A percentile compares a stretch with the other conserved stretches of the same genome.
Evolutionary conservation across 2,888 invertebrate species (phyloP).

Genomic region (Cheilosia soror): DNA sequence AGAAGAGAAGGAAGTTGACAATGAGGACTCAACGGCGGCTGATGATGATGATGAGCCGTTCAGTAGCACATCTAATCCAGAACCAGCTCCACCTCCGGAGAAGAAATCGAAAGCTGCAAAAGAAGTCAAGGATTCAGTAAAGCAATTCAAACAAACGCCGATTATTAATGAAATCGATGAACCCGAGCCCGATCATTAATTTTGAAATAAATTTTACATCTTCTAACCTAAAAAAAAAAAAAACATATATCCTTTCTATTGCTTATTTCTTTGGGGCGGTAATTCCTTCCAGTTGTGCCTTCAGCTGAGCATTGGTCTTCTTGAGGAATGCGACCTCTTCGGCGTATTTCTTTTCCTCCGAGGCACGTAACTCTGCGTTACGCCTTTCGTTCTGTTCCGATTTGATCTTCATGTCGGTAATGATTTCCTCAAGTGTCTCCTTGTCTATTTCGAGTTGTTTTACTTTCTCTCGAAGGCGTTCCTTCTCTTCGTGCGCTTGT

Average conservation of each 20-base stretch:
- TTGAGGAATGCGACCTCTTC: slow-evolving; percentile 96
- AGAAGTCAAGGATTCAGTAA: slow-evolving; percentile 61
- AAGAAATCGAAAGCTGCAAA: slow-evolving; percentile 39
- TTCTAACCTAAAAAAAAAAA: slow-evolving; percentile 34
- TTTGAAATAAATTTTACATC: slow-evolving; percentile 44
- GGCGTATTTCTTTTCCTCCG: slow-evolving; percentile 95
- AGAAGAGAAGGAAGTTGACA: slow-evolving; percentile 1
- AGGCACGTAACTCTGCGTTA: slow-evolving; percentile 91
- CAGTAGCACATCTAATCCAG: not conserved
- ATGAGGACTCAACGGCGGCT: slow-evolving; percentile 64
- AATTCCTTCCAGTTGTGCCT: slow-evolving; percentile 97
- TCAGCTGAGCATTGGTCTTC: slow-evolving; percentile 96
- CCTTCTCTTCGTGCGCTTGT: slow-evolving; percentile 90
- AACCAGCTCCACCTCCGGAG: slow-evolving; percentile 51
- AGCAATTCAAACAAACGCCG: slow-evolving; percentile 81
- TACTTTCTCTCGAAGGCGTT: slow-evolving; percentile 90
- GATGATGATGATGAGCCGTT: slow-evolving; percentile 35
- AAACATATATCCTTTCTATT: not conserved
- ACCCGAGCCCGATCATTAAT: slow-evolving; percentile 69
- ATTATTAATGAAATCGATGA: slow-evolving; percentile 85
- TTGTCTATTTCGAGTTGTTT: slow-evolving; percentile 86
- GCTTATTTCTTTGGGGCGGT: slow-evolving; percentile 94
- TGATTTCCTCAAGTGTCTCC: slow-evolving; percentile 83
- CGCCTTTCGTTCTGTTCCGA: slow-evolving; percentile 93
- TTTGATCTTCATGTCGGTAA: slow-evolving; percentile 87